Conservation (phyloP, 1,140 invertebrate genomes). For the Nephila pilipes region DNA sequence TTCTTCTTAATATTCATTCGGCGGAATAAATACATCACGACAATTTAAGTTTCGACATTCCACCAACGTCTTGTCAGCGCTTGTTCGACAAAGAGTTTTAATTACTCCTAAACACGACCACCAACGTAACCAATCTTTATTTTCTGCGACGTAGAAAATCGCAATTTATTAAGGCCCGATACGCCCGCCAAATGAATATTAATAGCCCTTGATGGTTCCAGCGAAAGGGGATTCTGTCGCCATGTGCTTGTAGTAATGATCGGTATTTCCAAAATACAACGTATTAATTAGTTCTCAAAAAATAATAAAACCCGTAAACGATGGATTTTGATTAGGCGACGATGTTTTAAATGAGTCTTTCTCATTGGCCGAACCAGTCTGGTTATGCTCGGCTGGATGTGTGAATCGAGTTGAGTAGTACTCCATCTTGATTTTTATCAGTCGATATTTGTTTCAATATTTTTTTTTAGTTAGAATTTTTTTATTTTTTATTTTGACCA, state of each 20-base stretch:
- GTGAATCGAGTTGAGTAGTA: slow-evolving; percentile 14
- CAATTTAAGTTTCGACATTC: slow-evolving; percentile 9
- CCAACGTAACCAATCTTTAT: slow-evolving; percentile 52
- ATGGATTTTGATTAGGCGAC: slow-evolving; percentile 48
- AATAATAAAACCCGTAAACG: slow-evolving; percentile 43
- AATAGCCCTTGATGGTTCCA: slow-evolving; percentile 22
- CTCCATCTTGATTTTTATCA: slow-evolving; percentile 49
- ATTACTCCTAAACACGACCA: slow-evolving; percentile 60
- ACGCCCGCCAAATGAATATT: slow-evolving; percentile 58
- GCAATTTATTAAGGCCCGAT: slow-evolving; percentile 44
- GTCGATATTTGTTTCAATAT: not conserved
- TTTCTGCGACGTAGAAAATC: slow-evolving; percentile 17
- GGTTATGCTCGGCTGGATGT: slow-evolving; percentile 9
- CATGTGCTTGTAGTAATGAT: slow-evolving; percentile 58
- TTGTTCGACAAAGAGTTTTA: slow-evolving; percentile 54
- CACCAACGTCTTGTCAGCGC: slow-evolving; percentile 1
- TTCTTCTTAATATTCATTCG: not conserved
- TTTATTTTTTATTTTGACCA: not conserved
- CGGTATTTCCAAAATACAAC: slow-evolving; percentile 53
- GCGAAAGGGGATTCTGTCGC: not conserved
- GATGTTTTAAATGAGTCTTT: slow-evolving; percentile 47
- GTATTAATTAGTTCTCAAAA: slow-evolving; percentile 57
- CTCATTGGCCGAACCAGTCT: not conserved
- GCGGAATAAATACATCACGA: not conserved
- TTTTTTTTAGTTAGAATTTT: not conserved